Conservation (phyloP, 2,113 vertebrate species). For the Menura novaehollandiae region DNA sequence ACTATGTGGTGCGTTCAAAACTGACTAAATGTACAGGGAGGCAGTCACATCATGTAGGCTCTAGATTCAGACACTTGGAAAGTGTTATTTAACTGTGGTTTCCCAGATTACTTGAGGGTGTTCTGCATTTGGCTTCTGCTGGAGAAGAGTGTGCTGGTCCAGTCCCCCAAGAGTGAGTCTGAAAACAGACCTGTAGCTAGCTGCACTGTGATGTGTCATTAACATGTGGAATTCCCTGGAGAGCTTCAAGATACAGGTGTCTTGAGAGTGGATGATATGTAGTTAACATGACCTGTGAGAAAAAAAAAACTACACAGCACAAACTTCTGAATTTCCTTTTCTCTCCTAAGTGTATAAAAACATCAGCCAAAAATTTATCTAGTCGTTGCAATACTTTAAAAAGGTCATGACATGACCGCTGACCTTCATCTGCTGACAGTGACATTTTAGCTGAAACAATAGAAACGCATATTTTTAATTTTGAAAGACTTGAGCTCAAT, state of each 20-base stretch:
- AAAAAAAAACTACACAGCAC: fast-evolving
- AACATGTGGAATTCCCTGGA: not conserved
- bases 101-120: not conserved
- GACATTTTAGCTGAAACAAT: not conserved
- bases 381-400: not conserved
- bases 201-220: not conserved
- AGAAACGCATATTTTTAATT: not conserved
- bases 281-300: not conserved
- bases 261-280: not conserved
- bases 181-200: not conserved
- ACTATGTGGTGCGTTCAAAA: not conserved
- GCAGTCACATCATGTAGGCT: not conserved
- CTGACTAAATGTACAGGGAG: not conserved
- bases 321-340: not conserved
- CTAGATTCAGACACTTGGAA: not conserved
- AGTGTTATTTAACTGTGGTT: not conserved
- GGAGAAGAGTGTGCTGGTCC: fast-evolving
- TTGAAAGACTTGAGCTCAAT: not conserved
- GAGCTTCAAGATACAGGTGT: not conserved
- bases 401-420: not conserved
- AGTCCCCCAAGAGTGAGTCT: not conserved
- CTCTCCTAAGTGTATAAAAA: not conserved
- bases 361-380: not conserved
- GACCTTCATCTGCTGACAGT: not conserved
- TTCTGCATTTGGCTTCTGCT: not conserved